Evolutionary conservation across 2,888 invertebrate genomes (phyloP).

Genomic region (Cheilosia impressa): DNA sequence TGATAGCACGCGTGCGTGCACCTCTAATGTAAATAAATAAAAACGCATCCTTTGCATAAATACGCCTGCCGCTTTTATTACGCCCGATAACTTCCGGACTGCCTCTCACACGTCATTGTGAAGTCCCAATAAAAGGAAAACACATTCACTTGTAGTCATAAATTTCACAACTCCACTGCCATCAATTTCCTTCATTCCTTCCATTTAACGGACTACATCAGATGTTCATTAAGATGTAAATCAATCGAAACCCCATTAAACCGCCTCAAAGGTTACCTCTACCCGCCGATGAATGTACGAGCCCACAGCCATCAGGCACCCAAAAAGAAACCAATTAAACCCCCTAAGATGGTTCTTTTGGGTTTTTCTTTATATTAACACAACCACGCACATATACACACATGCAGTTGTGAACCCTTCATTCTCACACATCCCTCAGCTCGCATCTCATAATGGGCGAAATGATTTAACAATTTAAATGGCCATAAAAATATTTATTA

Average conservation of each 20-base stretch:
- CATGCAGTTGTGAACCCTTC: conserved; percentile 20
- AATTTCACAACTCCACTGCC: conserved; percentile 21
- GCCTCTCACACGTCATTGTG: conserved; percentile 35
- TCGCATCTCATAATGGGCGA: conserved; percentile 65
- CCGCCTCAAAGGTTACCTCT: conserved; percentile 36
- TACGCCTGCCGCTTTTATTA: background rate
- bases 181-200: conserved; percentile 30
- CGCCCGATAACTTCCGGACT: background rate
- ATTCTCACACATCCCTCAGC: conserved; percentile 19
- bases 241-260: conserved; percentile 53
- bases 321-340: conserved; percentile 61
- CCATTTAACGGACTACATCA: conserved; percentile 29
- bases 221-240: conserved; percentile 42
- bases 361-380: background rate
- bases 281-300: conserved; percentile 18
- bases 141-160: conserved; percentile 1
- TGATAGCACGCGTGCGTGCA: background rate
- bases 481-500: conserved; percentile 73
- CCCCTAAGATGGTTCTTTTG: background rate
- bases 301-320: conserved; percentile 1
- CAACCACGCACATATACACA: background rate
- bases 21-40: conserved; percentile 7
- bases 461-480: conserved; percentile 75
- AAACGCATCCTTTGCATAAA: background rate
- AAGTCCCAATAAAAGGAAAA: conserved; percentile 24